Base-by-base conservation (phyloP, 2,888 invertebrate species). In the Troilus luridus region DNA sequence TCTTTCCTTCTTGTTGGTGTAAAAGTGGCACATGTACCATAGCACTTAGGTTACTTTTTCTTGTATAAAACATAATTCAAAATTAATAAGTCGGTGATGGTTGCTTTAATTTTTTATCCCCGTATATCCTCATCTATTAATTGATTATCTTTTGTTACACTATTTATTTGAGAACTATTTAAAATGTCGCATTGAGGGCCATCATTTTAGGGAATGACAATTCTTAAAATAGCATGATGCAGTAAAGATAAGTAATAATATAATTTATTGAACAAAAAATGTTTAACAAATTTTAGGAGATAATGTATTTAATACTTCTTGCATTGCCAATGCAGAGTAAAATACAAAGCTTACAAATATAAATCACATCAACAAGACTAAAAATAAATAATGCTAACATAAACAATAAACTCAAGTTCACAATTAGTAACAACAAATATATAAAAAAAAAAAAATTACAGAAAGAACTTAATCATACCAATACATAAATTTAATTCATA, bases 301-400 rank as follows among this genome's bases (percentile, higher is more conserved):
- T 56, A 90, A 72, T 77, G 59, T 90, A 90, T 90, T 90, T 90
- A 77, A 90, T 58, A 90, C 90, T 77, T 77, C 72, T 56, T 59
- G 90, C 77, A 77, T 72, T 56, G 67, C 19, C 67, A 67, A 77
- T 77, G 90, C 77, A 90, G 90, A 64, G 67, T 67, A 72, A 90
- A 64, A 72, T 90, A 72, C 67, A 59, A 77, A 90, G 90, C 90
- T 90, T 90, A 90, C 58, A 58, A 90, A 77, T 90, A 77, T 90
- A 90, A 90, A 90, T 90, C 90, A 90, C 90, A 90, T 77, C 72
- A 72, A 90, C 90, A 90, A 59, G 90, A 90, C 90, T 77, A 54
- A 89, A 64, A 90, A 90, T 90, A 90, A 90, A 90, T 90, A 77
- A 90, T 41, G 21, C 72, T 90, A 72, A 90, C 67, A 56, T 72